Percentiles rank a stretch among this genome's conserved stretches.
Conservation (phyloP, 2,113 vertebrate genomes). For the Helogale parvula region DNA sequence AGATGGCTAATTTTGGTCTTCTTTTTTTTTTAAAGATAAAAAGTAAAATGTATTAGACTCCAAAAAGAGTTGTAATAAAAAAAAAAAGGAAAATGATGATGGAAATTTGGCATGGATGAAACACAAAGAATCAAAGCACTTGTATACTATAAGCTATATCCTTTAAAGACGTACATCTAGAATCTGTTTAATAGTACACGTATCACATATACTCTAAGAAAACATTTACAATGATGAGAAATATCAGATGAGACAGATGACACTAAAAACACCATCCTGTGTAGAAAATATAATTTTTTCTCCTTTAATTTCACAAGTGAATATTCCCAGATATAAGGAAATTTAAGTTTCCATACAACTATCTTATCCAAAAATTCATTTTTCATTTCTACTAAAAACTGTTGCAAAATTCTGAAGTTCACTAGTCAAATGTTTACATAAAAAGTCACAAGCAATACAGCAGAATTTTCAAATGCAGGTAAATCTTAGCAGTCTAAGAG, state of each 20-base stretch:
- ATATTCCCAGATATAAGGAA: constrained; percentile 52
- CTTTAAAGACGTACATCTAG: neutral
- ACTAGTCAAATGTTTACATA: neutral
- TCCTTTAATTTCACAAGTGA: neutral
- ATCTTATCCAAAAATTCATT: neutral
- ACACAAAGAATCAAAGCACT: neutral
- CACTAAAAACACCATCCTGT: neutral
- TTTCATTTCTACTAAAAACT: neutral
- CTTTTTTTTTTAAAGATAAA: neutral
- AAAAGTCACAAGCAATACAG: neutral
- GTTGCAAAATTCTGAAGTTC: neutral
- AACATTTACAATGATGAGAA: neutral
- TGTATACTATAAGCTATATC: neutral
- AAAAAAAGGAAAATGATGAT: neutral
- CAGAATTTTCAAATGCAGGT: neutral
- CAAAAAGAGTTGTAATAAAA: neutral
- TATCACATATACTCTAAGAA: neutral
- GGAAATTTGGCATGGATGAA: neutral
- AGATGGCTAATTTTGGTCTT: neutral
- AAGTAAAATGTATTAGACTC: neutral
- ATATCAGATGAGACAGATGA: neutral
- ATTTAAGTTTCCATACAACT: neutral
- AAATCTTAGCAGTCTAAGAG: constrained; percentile 59
- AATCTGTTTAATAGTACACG: neutral
- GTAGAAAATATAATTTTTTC: neutral